These are phyloP conservation scores for Merluccius polli DNA, from an alignment of 2,797 vertebrate genomes.

Conservation along the genomic window DNA sequence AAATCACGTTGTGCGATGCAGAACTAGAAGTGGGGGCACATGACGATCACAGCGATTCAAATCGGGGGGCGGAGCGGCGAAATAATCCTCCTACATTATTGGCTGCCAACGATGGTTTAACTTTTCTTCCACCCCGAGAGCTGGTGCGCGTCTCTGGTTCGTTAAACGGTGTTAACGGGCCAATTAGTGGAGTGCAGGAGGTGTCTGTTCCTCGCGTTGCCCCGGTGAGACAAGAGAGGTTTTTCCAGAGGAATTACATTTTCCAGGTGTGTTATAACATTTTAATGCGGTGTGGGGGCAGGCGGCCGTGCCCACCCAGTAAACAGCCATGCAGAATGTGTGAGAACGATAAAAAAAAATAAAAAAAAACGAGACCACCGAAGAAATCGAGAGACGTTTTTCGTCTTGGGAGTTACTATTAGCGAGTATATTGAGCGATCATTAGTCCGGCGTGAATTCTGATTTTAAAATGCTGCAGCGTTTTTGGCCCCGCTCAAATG, in stretches of 20 bases:
- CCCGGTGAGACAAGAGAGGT: constrained; percentile 41
- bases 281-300: constrained; percentile 64
- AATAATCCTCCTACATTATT: constrained; percentile 10
- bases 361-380: constrained; percentile 67
- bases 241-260: constrained; percentile 58
- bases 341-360: constrained; percentile 61
- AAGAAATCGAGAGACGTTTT: constrained; percentile 45
- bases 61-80: too few species aligned
- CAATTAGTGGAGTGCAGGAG: constrained; percentile 62
- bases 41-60: too few species aligned
- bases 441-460: too few species aligned
- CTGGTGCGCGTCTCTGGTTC: constrained; percentile 37
- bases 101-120: constrained; percentile 26
- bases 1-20: too few species aligned
- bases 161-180: constrained; percentile 63
- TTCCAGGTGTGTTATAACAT: constrained; percentile 60
- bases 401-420: constrained; percentile 43
- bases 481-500: too few species aligned
- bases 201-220: constrained; percentile 39
- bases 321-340: constrained; percentile 62
- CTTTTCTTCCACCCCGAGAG: constrained; percentile 26
- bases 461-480: too few species aligned
- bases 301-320: constrained; percentile 59
- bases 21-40: too few species aligned
- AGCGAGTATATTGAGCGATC: constrained; percentile 27